Base-by-base conservation (phyloP, 2,113 vertebrate genomes). In the Paratilapia polleni region DNA sequence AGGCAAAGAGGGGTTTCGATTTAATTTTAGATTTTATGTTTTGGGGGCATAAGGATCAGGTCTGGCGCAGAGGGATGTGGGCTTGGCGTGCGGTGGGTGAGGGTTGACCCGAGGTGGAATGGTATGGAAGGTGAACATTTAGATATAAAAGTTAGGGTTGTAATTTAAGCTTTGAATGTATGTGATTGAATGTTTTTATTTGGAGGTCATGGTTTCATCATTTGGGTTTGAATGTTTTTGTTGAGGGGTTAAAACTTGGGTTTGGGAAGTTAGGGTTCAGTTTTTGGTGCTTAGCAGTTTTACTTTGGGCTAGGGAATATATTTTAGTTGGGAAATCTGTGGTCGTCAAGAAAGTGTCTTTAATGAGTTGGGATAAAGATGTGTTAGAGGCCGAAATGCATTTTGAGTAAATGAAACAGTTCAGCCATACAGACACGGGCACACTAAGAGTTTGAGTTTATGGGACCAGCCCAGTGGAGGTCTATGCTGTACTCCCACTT, bases 111-210 rank as follows among this genome's bases (percentile, higher is more conserved):
- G 38, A 26, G 41, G 59, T 49, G 59, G 4, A 28, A 12, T 12
- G 17, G 28, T 64, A 20, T 20, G 11, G 60, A 81, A 52, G 6
- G 49, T 24, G 76, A 77, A 66, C 4, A 10, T 20, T 68, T 76
- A 22, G 57, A 5, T 49, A 7, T 43, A 36, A 56, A 56, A 6
- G 83, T 26, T 34, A 22, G 47, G 7, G 4, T 41, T 63, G 57
- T 73, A 61, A 87, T 47, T 74, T 1, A 77, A 77, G 58, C 64
- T 87, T 80, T 91, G 91, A 93, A 91, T 92, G 91, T 91, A 87
- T 66, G 20, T 14, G 47, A 82, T 47, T 85, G 88, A 91, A 90
- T 84, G 81, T 89, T 84, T 87, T 86, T 19, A 6, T 80, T 83
- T 64, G 56, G 74, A 31, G 60, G 74, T 28, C 60, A 34, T 15